phyloP scores from a whole-genome alignment of 2,888 invertebrate genomes.

The Cryptophagus acutangulus region DNA sequence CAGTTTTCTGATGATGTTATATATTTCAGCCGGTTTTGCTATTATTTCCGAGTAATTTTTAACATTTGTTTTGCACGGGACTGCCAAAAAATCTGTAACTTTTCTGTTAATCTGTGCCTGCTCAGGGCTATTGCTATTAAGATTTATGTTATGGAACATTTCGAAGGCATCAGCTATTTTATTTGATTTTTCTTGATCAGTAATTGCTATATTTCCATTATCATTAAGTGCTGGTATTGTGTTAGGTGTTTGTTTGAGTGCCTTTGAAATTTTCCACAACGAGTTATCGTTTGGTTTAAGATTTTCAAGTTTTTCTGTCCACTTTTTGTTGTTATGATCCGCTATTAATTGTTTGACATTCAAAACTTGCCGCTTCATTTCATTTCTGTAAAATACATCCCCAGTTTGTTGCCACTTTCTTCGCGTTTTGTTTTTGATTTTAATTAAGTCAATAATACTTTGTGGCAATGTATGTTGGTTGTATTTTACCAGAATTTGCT shows the following conservation, averaged over 20 bases:
- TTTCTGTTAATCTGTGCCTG: too few relatives aligned
- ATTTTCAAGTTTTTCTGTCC: not conserved
- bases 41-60: too few relatives aligned
- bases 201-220: not conserved
- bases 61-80: too few relatives aligned
- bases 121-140: too few relatives aligned
- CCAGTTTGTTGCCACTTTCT: not conserved
- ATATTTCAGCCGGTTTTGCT: not conserved
- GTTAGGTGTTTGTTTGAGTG: not conserved
- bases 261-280: not conserved
- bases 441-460: not conserved
- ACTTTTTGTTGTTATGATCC: not conserved
- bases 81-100: too few relatives aligned
- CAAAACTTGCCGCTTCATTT: not conserved
- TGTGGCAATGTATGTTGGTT: not conserved
- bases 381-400: not conserved
- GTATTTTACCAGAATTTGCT: not conserved
- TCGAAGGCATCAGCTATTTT: not conserved
- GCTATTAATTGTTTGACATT: not conserved
- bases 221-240: not conserved
- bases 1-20: conserved; percentile 6
- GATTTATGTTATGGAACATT: not conserved
- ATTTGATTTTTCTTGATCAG: conserved; percentile 1
- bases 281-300: not conserved
- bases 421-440: not conserved